Evolutionary conservation across 1,140 invertebrate species (phyloP).

Genomic region (Forficula auricularia): DNA sequence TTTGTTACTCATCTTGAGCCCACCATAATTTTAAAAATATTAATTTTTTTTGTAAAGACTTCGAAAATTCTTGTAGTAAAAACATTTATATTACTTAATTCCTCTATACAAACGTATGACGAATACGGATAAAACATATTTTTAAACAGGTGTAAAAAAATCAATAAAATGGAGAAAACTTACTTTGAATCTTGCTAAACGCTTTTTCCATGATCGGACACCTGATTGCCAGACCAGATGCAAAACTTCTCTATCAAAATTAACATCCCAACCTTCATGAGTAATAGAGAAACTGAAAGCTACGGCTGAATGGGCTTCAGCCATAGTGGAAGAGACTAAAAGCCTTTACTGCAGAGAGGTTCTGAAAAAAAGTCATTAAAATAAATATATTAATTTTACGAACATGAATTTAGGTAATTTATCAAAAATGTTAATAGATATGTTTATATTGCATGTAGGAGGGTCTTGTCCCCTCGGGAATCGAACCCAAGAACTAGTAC

Average conservation of each 20-base stretch:
- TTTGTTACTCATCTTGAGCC: no score
- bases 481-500: no score
- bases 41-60: no score
- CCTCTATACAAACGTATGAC: no score
- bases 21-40: no score
- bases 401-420: conserved; percentile 17
- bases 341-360: neutral
- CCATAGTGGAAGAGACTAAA: conserved; percentile 43
- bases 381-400: neutral
- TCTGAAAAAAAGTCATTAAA: neutral
- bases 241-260: conserved; percentile 88
- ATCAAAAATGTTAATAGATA: conserved; percentile 37
- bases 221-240: conserved; percentile 82
- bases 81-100: no score
- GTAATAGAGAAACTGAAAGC: conserved; percentile 95
- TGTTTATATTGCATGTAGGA: no score
- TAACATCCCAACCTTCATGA: conserved; percentile 92
- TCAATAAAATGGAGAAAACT: no score
- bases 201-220: conserved; percentile 82
- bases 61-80: no score
- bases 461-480: no score
- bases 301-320: conserved; percentile 95
- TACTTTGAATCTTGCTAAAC: conserved; percentile 70
- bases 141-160: no score
- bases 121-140: no score